Conservation (phyloP, 2,888 invertebrate genomes). For the Arrhopalites spinosus region DNA sequence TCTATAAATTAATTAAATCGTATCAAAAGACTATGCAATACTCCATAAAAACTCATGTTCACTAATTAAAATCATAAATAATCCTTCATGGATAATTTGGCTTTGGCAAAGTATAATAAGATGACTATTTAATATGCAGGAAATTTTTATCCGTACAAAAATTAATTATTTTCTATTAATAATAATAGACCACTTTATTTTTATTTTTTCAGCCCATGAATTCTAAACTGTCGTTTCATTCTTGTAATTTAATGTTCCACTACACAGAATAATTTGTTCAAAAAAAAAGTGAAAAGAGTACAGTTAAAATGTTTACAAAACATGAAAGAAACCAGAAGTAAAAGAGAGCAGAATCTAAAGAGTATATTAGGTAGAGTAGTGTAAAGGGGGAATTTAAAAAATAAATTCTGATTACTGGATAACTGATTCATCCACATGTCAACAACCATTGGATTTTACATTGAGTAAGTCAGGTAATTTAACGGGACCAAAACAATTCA, state of each 20-base stretch:
- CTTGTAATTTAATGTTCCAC: too few species aligned
- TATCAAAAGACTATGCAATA: too few species aligned
- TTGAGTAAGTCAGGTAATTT: constrained; percentile 4
- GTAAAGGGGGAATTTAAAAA: background rate
- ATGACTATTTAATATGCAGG: too few species aligned
- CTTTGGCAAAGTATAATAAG: too few species aligned
- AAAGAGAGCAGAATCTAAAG: background rate
- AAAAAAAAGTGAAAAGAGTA: background rate
- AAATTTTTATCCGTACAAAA: too few species aligned
- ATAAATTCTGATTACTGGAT: too few species aligned
- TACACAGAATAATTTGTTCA: background rate
- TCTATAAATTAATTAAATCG: too few species aligned
- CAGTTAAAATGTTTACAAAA: background rate
- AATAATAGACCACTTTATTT: too few species aligned
- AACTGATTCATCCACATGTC: background rate
- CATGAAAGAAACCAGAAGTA: background rate
- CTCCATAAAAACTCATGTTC: too few species aligned
- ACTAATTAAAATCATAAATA: too few species aligned
- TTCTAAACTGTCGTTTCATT: background rate
- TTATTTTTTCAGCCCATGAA: background rate
- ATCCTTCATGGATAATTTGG: too few species aligned
- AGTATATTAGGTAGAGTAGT: background rate
- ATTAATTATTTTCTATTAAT: too few species aligned
- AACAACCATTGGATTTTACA: background rate
- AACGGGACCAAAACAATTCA: background rate